Percentiles rank a stretch among this genome's conserved stretches.
phyloP scores from a whole-genome alignment of 2,113 vertebrate species.

The Xiphorhynchus elegans region DNA sequence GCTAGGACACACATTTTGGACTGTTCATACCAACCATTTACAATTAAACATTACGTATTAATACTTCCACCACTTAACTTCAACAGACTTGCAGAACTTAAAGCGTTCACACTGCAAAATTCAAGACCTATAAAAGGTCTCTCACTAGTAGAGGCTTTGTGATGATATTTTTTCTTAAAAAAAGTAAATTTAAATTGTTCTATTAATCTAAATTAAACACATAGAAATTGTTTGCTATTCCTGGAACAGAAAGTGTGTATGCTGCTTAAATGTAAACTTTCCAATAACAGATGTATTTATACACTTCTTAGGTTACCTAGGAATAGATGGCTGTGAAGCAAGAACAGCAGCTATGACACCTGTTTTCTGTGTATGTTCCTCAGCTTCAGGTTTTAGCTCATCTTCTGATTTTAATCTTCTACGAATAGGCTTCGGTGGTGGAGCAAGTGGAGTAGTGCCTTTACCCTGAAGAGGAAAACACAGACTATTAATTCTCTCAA shows the following conservation, averaged over 20 bases:
- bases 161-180: not conserved
- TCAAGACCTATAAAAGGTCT: not conserved
- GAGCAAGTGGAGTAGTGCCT: conserved; percentile 90
- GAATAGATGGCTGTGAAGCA: conserved; percentile 93
- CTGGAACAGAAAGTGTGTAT: not conserved
- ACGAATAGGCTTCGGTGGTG: conserved; percentile 94
- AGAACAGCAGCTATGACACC: conserved; percentile 87
- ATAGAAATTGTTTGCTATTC: not conserved
- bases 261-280: conserved; percentile 41
- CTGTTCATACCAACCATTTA: not conserved
- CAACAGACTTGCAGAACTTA: not conserved
- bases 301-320: conserved; percentile 82
- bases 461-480: conserved; percentile 79
- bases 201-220: not conserved
- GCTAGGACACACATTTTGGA: not conserved
- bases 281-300: conserved; percentile 63
- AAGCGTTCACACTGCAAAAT: not conserved
- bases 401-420: conserved; percentile 98
- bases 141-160: not conserved
- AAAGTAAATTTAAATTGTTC: not conserved
- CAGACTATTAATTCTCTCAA: not conserved
- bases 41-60: not conserved
- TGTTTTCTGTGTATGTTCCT: conserved; percentile 89
- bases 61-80: not conserved
- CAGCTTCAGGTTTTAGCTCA: conserved; percentile 90